Evolutionary conservation across 2,888 invertebrate genomes (phyloP), one percentile per base, ranked within the genome.

Genomic region (Agonopterix alstromeriana): DNA sequence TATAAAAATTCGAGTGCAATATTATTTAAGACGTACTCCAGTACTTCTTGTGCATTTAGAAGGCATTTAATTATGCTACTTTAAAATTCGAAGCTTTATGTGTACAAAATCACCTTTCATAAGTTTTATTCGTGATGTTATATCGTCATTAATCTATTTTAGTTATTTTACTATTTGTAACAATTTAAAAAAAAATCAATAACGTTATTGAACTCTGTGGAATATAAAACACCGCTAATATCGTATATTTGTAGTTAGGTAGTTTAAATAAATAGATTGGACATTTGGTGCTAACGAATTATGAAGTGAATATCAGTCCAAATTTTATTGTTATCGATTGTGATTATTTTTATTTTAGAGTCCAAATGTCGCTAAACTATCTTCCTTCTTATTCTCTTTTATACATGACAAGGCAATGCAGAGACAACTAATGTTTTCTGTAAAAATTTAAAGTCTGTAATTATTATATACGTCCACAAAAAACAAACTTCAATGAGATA

Each of bases 281-380:
- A 82, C 75, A 77, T 79, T 84, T 84, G 86, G 86, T 86, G 85
- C 85, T 86, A 85, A 72, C 60, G 49, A 76, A 70, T 71, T 67
- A 66, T 70, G 27, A 70, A 64, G 60, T 58, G 54, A 73, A 70
- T 27, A 27, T 70, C 73, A 78, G 78, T 79, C 78, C 76, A 76
- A 75, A 67, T 65, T 63, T 70, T 73, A 63, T 59, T 63, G 53
- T 57, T 58, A 27, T 17, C 36, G 14, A 9, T 8, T 46, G 11
- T 27, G 27, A 27, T 27, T 27, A 27, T 27, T n/a, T 43, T 43
- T 43, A 35, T 11, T 35, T 35, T 35, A n/a, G 35, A 14, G 10
- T 10, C 43, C 7, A 43, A 27, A 27, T 27, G 27, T 27, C 27
- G 27, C 27, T 27, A 27, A 27, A 27, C 27, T 27, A 35, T 35